Percentiles rank a stretch among this genome's conserved stretches.
phyloP scores from a whole-genome alignment of 2,113 vertebrate genomes.

The Gymnorhina tibicen region DNA sequence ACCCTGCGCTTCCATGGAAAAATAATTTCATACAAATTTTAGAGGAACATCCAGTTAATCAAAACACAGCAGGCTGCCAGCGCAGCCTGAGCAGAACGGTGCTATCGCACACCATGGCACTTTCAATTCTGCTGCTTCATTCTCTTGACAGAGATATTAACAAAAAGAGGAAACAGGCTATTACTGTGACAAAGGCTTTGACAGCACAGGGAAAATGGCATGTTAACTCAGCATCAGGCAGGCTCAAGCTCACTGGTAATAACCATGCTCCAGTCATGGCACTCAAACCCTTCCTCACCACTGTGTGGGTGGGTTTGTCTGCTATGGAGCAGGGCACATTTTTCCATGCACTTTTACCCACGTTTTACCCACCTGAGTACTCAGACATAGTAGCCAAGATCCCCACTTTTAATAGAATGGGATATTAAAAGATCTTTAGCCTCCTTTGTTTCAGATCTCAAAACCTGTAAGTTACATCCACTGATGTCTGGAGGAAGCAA shows the following conservation, averaged over 20 bases:
- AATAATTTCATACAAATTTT: slow-evolving; percentile 47
- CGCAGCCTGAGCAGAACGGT: neutral
- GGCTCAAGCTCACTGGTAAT: neutral
- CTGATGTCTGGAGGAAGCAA: neutral
- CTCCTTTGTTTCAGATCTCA: neutral
- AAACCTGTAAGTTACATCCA: neutral
- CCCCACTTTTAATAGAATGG: neutral
- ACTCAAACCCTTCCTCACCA: neutral
- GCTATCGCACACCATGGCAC: slow-evolving; percentile 8
- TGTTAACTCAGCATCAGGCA: neutral
- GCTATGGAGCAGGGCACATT: neutral
- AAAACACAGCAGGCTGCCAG: slow-evolving; percentile 31
- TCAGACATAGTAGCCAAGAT: neutral
- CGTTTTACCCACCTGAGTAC: neutral
- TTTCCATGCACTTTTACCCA: neutral
- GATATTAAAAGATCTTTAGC: neutral
- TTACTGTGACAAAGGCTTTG: slow-evolving; percentile 48
- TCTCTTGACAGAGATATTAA: slow-evolving; percentile 57
- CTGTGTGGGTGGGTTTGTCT: neutral
- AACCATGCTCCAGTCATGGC: neutral
- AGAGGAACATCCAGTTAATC: slow-evolving; percentile 43
- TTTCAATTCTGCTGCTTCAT: slow-evolving; percentile 54
- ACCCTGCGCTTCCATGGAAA: neutral
- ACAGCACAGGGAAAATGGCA: slow-evolving; percentile 39
- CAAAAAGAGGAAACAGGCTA: slow-evolving; percentile 54